Evolutionary conservation across 2,888 invertebrate genomes (phyloP), one percentile per base, ranked within the genome.

Genomic region (Malthinus flaveolus): DNA sequence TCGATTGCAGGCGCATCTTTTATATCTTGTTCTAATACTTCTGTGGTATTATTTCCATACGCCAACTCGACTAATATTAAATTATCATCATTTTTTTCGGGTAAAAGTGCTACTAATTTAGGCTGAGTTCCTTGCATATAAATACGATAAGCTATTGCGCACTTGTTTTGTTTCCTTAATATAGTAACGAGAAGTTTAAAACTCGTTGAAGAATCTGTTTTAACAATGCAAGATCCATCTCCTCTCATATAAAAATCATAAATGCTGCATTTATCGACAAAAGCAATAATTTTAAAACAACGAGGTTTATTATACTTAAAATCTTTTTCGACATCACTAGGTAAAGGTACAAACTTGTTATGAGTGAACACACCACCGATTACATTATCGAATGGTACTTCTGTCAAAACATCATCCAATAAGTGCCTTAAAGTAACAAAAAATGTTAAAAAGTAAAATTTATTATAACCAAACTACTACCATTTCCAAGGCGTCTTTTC

Each of bases 261-360:
- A 6, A 60, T 37, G n/a, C 56, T 60, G 0, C 3, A 1, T 33
- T 32, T 37, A 7, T 52, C 44, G 0, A 56, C 56, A 45, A 60
- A 60, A 8, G 47, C 56, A 10, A 60, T 13, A n/a, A 60, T 56
- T 48, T 60, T 56, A 32, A 60, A 60, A 23, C 51, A 11, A 10
- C 60, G 56, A 10, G 39, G 32, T 0, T 48, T 56, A 4, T 7
- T 12, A 32, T 8, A 56, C 36, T 60, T 60, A 15, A 60, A 60
- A 23, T 44, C 12, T 11, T 52, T 35, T 10, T 36, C 44, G 0
- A 60, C 52, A 36, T 60, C 60, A 7, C 5, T 4, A 3, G 60
- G 55, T 34, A 60, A 36, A 3, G 60, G 36, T 9, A 60, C 36
- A 23, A 60, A 60, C 32, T 51, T 35, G 3, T 44, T 36, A 31